These are phyloP conservation scores for Pristionchus mayeri DNA, from an alignment of 2,888 invertebrate genomes.

Conservation along the genomic window DNA sequence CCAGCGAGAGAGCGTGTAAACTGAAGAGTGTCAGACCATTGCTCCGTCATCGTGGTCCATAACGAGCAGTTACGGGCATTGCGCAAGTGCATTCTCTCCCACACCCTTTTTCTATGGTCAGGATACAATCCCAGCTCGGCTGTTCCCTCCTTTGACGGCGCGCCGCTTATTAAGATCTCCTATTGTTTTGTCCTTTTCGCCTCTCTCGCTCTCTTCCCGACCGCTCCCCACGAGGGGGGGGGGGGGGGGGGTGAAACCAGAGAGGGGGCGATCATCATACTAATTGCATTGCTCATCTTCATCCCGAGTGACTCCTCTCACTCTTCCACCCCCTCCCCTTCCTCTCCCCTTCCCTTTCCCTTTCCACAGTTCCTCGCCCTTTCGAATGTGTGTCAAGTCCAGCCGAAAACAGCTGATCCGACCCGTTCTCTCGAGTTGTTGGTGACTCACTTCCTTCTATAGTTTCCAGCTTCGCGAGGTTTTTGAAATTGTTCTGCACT, in stretches of 20 bases:
- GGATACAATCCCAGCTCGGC: neutral
- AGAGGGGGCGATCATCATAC: neutral
- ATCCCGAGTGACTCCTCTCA: slow-evolving; percentile 39
- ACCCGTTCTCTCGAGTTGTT: slow-evolving; percentile 5
- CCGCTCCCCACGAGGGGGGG: slow-evolving; percentile 10
- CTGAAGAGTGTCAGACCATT: neutral
- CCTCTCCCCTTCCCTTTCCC: slow-evolving; percentile 35
- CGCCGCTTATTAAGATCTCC: slow-evolving; percentile 26
- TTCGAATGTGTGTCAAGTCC: slow-evolving; percentile 24
- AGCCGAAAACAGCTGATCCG: slow-evolving; percentile 16
- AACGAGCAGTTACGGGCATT: neutral
- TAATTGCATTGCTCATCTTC: slow-evolving; percentile 44
- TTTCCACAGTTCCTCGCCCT: neutral
- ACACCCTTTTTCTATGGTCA: neutral
- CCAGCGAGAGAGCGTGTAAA: no score
- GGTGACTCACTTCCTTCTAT: neutral
- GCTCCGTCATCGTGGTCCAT: neutral
- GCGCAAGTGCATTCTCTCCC: neutral
- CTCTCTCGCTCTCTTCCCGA: slow-evolving; percentile 9
- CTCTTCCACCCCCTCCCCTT: neutral
- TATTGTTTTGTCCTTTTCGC: slow-evolving; percentile 14
- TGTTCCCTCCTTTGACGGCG: slow-evolving; percentile 10
- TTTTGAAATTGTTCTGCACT: neutral
- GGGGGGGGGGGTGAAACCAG: neutral
- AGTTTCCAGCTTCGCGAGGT: no score